Conservation (phyloP, 2,888 invertebrate species). For the Gibbula magus region DNA sequence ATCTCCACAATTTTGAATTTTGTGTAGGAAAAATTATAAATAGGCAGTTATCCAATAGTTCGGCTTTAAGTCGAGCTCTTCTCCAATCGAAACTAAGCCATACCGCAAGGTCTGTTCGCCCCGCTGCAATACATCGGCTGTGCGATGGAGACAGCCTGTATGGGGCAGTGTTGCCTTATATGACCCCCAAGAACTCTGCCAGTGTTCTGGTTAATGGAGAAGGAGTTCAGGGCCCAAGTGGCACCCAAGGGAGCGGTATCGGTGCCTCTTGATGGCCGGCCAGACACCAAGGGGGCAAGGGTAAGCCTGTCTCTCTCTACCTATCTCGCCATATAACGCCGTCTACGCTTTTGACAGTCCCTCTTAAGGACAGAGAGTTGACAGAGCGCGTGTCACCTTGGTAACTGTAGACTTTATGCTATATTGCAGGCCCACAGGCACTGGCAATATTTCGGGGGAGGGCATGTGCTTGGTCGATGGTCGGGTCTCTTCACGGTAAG, state of each 20-base stretch:
- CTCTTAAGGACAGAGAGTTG: not conserved
- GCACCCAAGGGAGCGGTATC: not conserved
- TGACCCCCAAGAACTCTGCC: not conserved
- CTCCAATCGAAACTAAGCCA: not conserved
- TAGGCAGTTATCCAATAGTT: slow-evolving; percentile 12
- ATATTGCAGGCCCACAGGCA: slow-evolving; percentile 43
- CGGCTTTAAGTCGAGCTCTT: not conserved
- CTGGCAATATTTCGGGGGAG: slow-evolving; percentile 42
- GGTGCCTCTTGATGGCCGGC: slow-evolving; percentile 5
- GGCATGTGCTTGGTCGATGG: slow-evolving; percentile 40
- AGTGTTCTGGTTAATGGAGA: not conserved
- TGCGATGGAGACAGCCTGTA: slow-evolving; percentile 8
- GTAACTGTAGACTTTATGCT: not conserved
- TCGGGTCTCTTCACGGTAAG: slow-evolving; percentile 24
- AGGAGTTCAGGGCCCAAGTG: not conserved
- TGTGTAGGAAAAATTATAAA: slow-evolving; percentile 2
- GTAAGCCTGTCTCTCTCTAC: not conserved
- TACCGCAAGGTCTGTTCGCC: slow-evolving; percentile 3
- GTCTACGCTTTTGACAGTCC: slow-evolving; percentile 2
- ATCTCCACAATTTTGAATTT: not conserved
- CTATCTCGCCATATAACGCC: not conserved
- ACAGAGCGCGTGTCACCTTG: not conserved
- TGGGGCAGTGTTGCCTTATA: not conserved
- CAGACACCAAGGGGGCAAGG: not conserved
- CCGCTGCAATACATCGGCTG: slow-evolving; percentile 21